A percentile compares a stretch with the other conserved stretches of the same genome.
Evolutionary conservation across 2,888 invertebrate species (phyloP).

Genomic region (Hymenopus coronatus): DNA sequence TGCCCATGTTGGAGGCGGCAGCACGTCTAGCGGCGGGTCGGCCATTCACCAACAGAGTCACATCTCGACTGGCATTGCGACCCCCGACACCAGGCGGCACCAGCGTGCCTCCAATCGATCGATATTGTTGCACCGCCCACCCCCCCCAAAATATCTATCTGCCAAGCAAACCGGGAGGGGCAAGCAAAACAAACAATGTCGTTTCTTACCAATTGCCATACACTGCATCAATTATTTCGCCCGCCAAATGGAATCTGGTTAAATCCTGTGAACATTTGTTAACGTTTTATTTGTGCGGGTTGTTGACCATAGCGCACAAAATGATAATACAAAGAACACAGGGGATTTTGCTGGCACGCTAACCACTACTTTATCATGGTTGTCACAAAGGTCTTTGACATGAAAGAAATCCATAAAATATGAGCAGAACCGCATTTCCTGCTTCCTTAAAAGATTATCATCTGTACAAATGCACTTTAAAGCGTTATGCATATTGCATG

Average conservation of each 20-base stretch:
- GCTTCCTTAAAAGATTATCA: neutral
- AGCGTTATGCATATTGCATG: too few relatives aligned
- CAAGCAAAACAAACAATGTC: neutral
- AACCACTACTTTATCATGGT: too few relatives aligned
- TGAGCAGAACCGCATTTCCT: neutral
- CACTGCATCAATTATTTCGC: neutral
- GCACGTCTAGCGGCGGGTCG: constrained; percentile 41
- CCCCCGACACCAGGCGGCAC: constrained; percentile 23
- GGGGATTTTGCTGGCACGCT: too few relatives aligned
- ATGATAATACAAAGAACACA: too few relatives aligned
- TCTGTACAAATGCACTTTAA: too few relatives aligned
- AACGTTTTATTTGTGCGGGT: too few relatives aligned
- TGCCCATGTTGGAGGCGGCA: constrained; percentile 61
- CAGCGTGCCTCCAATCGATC: constrained; percentile 54
- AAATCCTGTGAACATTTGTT: neutral
- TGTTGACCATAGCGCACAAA: too few relatives aligned
- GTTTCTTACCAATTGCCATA: neutral
- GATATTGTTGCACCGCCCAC: constrained; percentile 49
- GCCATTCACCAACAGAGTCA: constrained; percentile 47
- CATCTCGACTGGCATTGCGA: constrained; percentile 30
- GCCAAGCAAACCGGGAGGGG: constrained; percentile 26
- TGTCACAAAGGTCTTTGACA: too few relatives aligned
- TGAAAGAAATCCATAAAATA: neutral
- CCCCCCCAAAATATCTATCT: constrained; percentile 43
- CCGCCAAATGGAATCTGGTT: neutral